Percentiles rank a stretch among this genome's conserved stretches.
phyloP scores from a whole-genome alignment of 2,113 vertebrate genomes.

The Salvelinus sp. region DNA sequence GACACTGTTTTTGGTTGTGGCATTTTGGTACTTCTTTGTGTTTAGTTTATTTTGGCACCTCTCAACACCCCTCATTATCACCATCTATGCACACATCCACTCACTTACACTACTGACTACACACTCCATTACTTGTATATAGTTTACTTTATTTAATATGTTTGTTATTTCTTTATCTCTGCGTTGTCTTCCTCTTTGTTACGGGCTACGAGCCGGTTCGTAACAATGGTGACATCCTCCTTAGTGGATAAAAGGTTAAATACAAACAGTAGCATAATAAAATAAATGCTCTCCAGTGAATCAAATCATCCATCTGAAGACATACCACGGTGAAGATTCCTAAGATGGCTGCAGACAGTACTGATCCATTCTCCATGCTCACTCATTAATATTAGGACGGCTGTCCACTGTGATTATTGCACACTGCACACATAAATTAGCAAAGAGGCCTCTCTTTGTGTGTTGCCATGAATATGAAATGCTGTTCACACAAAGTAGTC shows the following conservation, averaged over 20 bases:
- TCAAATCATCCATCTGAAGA: conserved; percentile 47
- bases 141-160: too few relatives aligned
- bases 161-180: too few relatives aligned
- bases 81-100: too few relatives aligned
- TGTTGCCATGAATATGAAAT: conserved; percentile 39
- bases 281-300: conserved; percentile 34
- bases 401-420: conserved; percentile 44
- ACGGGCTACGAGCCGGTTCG: too few relatives aligned
- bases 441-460: conserved; percentile 28
- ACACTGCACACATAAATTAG: conserved; percentile 38
- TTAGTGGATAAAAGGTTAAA: conserved; percentile 32
- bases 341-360: conserved; percentile 14
- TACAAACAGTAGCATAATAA: neutral
- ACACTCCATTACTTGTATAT: too few relatives aligned
- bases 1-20: too few relatives aligned
- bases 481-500: conserved; percentile 23
- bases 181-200: too few relatives aligned
- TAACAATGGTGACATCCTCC: conserved; percentile 22
- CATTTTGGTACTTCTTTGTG: too few relatives aligned
- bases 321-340: conserved; percentile 22
- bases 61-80: too few relatives aligned
- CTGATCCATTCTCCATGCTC: conserved; percentile 40
- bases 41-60: too few relatives aligned
- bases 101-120: too few relatives aligned
- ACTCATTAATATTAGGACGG: conserved; percentile 36